These are phyloP conservation scores for Ophion slaviceki DNA, from an alignment of 2,888 invertebrate genomes.

Conservation along the genomic window DNA sequence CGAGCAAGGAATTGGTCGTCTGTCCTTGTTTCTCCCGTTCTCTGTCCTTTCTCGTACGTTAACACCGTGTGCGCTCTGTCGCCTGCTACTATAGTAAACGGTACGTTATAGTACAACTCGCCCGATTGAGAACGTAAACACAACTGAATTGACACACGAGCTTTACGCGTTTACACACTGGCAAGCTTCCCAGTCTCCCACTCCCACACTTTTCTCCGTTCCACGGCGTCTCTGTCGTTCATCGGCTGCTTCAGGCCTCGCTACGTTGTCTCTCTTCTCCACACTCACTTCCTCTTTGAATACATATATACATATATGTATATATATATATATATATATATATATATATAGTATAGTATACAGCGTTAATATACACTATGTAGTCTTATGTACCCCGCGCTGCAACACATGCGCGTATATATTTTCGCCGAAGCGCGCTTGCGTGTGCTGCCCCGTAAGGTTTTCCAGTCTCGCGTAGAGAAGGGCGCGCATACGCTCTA, in stretches of 20 bases:
- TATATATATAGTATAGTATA: not conserved
- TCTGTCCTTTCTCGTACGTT: not conserved
- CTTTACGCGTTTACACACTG: conserved; percentile 53
- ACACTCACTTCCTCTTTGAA: conserved; percentile 16
- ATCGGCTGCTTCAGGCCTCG: not conserved
- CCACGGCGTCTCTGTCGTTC: conserved; percentile 28
- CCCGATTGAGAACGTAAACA: conserved; percentile 60
- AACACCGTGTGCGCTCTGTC: conserved; percentile 15
- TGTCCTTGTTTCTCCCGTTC: not conserved
- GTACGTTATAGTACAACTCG: conserved; percentile 19
- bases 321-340: not conserved
- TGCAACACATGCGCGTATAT: conserved; percentile 34
- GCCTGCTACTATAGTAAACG: conserved; percentile 16
- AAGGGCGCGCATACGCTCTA: conserved; percentile 28
- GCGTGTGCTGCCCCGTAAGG: conserved; percentile 24
- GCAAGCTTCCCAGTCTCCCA: conserved; percentile 23
- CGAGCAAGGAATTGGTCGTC: not conserved
- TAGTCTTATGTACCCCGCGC: not conserved
- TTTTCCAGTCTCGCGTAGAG: not conserved
- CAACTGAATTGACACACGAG: conserved; percentile 52
- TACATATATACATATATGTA: not conserved
- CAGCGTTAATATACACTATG: not conserved
- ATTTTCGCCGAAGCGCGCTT: conserved; percentile 36
- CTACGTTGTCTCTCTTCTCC: conserved; percentile 6
- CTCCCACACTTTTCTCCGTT: conserved; percentile 16